Evolutionary conservation across 2,113 vertebrate species (phyloP).

Genomic region (Istiophorus platypterus): DNA sequence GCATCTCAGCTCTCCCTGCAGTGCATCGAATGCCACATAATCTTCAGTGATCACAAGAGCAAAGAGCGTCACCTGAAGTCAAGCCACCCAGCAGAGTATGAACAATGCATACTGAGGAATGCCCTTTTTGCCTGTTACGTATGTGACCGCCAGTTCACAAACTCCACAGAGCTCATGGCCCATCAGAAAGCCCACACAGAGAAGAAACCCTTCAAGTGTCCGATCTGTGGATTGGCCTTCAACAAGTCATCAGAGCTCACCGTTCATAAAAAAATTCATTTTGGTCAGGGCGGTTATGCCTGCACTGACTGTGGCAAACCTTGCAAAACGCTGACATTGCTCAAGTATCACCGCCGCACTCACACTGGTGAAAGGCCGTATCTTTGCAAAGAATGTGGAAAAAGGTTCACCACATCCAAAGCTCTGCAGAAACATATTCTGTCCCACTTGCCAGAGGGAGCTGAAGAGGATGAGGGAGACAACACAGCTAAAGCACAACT

Average conservation of each 20-base stretch:
- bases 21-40: constrained; percentile 86
- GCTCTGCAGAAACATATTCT: constrained; percentile 78
- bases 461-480: constrained; percentile 19
- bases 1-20: constrained; percentile 85
- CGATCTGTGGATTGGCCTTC: constrained; percentile 83
- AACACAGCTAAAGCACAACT: constrained; percentile 32
- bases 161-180: constrained; percentile 88
- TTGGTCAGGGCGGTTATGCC: constrained; percentile 81
- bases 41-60: constrained; percentile 86
- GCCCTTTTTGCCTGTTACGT: constrained; percentile 89
- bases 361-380: constrained; percentile 86
- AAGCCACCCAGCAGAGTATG: constrained; percentile 84
- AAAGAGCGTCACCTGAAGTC: constrained; percentile 84
- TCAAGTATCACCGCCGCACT: constrained; percentile 87
- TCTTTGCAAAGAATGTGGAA: constrained; percentile 83
- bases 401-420: constrained; percentile 80
- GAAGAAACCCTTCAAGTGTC: constrained; percentile 89
- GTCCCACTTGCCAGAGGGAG: constrained; percentile 67
- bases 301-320: constrained; percentile 90
- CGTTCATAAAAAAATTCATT: constrained; percentile 89
- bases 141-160: constrained; percentile 91
- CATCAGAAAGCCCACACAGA: constrained; percentile 91
- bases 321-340: constrained; percentile 89
- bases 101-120: constrained; percentile 85
- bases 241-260: constrained; percentile 89